Conservation (phyloP, 2,797 vertebrate species). For the Gymnocypris eckloni region DNA sequence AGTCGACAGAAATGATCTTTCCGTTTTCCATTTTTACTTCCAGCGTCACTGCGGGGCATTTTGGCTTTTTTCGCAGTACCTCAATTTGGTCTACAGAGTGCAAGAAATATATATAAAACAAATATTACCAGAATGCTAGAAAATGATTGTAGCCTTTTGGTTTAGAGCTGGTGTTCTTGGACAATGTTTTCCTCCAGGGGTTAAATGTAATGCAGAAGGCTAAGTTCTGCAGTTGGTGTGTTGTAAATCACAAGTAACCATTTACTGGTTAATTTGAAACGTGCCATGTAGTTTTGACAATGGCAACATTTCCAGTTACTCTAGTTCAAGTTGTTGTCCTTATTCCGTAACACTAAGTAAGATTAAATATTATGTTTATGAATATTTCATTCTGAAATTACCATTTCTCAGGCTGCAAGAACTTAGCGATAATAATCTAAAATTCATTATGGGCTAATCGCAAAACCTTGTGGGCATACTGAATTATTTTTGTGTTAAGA, state of each 20-base stretch:
- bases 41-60: constrained; percentile 87
- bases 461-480: not conserved
- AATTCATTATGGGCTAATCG: not conserved
- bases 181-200: not conserved
- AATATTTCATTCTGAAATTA: not conserved
- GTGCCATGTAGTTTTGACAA: not conserved
- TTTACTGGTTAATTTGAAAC: not conserved
- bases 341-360: not conserved
- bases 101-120: not conserved
- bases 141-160: not conserved
- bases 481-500: no score
- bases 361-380: not conserved
- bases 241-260: not conserved
- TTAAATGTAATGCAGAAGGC: not conserved
- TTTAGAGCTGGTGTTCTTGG: not conserved
- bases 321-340: not conserved
- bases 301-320: not conserved
- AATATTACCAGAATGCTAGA: not conserved
- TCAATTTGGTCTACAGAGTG: constrained; percentile 46
- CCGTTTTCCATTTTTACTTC: constrained; percentile 57
- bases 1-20: constrained; percentile 81
- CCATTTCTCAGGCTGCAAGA: not conserved
- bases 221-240: not conserved
- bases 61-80: constrained; percentile 72
- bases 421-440: not conserved